phyloP scores from a whole-genome alignment of 2,797 vertebrate genomes.

The Dryobates pubescens region DNA sequence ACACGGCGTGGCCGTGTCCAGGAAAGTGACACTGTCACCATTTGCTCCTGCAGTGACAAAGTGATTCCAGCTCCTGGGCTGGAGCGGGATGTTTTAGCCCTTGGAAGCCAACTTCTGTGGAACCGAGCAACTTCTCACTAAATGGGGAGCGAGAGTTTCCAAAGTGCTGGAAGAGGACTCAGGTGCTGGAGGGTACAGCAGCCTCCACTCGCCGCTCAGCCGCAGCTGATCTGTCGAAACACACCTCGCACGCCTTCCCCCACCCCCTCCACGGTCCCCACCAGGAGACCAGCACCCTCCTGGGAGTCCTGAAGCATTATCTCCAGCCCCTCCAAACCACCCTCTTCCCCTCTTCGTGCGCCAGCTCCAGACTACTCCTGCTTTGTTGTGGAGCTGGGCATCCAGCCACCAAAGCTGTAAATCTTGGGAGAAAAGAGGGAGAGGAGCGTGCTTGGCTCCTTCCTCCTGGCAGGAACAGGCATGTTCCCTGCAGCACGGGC shows the following conservation, averaged over 20 bases:
- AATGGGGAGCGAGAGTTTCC: neutral
- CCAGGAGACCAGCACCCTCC: neutral
- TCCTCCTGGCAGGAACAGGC: slow-evolving; percentile 6
- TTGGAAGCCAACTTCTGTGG: neutral
- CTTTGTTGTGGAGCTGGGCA: neutral
- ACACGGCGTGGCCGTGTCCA: fast-evolving
- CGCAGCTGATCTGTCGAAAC: neutral
- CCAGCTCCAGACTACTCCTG: neutral
- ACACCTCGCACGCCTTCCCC: fast-evolving
- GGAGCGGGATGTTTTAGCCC: fast-evolving
- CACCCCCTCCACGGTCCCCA: fast-evolving
- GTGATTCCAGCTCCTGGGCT: neutral
- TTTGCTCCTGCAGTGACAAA: fast-evolving
- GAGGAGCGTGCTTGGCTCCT: slow-evolving; percentile 54
- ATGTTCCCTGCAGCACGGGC: slow-evolving; percentile 17
- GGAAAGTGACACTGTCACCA: neutral
- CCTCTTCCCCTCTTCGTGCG: neutral
- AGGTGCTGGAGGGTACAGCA: neutral
- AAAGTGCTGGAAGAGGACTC: neutral
- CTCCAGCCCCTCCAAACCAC: neutral
- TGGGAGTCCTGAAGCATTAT: neutral
- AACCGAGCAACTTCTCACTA: neutral
- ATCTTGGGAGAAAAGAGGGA: neutral
- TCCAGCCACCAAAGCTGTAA: neutral
- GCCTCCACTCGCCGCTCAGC: neutral